Evolutionary conservation across 2,797 vertebrate genomes (phyloP).

Genomic region (Hydrocynus forskahlii): DNA sequence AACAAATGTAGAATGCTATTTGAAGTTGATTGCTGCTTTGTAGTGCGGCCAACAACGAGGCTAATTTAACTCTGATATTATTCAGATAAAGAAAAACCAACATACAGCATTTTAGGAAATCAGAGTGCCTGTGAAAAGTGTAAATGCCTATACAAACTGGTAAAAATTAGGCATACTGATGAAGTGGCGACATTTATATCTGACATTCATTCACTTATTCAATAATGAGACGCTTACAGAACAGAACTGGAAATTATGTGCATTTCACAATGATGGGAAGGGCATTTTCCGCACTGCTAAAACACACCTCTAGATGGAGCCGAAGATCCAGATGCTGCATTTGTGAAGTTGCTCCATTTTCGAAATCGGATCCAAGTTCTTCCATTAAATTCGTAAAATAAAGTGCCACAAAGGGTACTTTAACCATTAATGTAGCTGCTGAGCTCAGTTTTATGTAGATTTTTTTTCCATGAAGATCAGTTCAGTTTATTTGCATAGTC

Average conservation of each 20-base stretch:
- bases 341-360: not conserved
- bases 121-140: not conserved
- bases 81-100: slow-evolving; percentile 21
- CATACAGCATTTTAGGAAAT: not conserved
- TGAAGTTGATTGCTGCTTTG: not conserved
- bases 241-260: too few species aligned
- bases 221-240: too few species aligned
- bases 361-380: not conserved
- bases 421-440: too few species aligned
- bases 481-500: too few species aligned
- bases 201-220: not conserved
- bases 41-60: not conserved
- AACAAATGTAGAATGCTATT: too few species aligned
- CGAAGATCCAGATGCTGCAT: not conserved
- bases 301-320: slow-evolving; percentile 15
- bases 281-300: not conserved
- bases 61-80: slow-evolving; percentile 5
- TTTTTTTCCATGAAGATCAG: too few species aligned
- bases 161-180: not conserved
- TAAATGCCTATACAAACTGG: not conserved
- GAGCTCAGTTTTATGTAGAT: too few species aligned
- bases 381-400: too few species aligned
- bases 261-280: too few species aligned
- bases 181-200: not conserved
- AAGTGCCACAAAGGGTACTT: too few species aligned